Conservation (phyloP, 64 coral and sea anemone species). For the Trachythela sp. region DNA sequence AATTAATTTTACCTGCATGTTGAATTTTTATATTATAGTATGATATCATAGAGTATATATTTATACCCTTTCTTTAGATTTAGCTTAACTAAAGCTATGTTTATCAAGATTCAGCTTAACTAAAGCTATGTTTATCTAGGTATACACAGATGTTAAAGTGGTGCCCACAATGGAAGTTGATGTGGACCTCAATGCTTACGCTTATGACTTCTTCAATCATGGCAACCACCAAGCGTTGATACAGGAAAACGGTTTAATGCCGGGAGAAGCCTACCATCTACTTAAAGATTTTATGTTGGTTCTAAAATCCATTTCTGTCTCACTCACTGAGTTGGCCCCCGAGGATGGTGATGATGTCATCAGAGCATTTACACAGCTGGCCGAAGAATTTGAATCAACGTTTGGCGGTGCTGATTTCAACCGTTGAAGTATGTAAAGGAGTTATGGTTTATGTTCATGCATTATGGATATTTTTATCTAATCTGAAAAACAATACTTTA, state of each 20-base stretch:
- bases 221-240: not conserved
- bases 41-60: too few species aligned
- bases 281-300: constrained; percentile 3
- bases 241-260: not conserved
- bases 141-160: not conserved
- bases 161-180: not conserved
- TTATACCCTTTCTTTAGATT: too few species aligned
- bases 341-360: not conserved
- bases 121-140: not conserved
- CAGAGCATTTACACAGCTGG: not conserved
- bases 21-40: too few species aligned
- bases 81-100: not conserved
- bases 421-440: too few species aligned
- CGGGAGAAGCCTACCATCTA: not conserved
- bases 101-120: not conserved
- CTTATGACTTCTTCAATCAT: not conserved
- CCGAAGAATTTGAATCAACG: not conserved
- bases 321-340: not conserved
- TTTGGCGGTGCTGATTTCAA: not conserved
- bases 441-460: too few species aligned
- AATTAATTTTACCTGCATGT: too few species aligned
- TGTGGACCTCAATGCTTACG: not conserved
- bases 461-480: too few species aligned
- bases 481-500: too few species aligned
- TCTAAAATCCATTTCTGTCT: constrained; percentile 17